Percentiles rank a stretch among this genome's conserved stretches.
Conservation (phyloP, 2,888 invertebrate species). For the Panzeria rudis region DNA sequence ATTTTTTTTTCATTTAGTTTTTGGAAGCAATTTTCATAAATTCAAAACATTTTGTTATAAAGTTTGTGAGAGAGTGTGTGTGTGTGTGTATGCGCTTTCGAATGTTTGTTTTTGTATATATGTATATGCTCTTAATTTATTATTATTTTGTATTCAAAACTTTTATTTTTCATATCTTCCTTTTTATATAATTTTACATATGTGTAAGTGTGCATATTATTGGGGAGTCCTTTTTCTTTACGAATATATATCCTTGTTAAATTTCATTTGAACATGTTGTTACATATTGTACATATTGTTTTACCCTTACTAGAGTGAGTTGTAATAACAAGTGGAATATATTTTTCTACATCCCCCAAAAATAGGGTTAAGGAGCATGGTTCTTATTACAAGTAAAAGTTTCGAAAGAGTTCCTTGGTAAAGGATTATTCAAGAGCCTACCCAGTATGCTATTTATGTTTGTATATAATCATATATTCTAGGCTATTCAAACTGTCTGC, state of each 20-base stretch:
- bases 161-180: conserved; percentile 58
- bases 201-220: conserved; percentile 12
- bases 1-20: conserved; percentile 50
- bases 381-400: conserved; percentile 38
- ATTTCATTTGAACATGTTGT: conserved; percentile 65
- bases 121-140: conserved; percentile 54
- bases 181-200: conserved; percentile 22
- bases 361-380: conserved; percentile 21
- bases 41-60: conserved; percentile 70
- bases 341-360: not conserved
- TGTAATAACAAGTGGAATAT: not conserved
- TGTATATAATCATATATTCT: conserved; percentile 37
- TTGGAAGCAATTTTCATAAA: conserved; percentile 74
- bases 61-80: not conserved
- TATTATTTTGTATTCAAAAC: conserved; percentile 59
- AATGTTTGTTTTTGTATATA: conserved; percentile 18
- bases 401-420: conserved; percentile 6
- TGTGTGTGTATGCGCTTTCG: not conserved
- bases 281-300: conserved; percentile 51
- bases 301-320: not conserved
- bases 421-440: conserved; percentile 51
- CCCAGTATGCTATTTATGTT: not conserved
- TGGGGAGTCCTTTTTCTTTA: conserved; percentile 39
- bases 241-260: conserved; percentile 50
- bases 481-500: conserved; percentile 41